phyloP scores from a whole-genome alignment of 2,797 vertebrate genomes.

The Thaleichthys pacificus region DNA sequence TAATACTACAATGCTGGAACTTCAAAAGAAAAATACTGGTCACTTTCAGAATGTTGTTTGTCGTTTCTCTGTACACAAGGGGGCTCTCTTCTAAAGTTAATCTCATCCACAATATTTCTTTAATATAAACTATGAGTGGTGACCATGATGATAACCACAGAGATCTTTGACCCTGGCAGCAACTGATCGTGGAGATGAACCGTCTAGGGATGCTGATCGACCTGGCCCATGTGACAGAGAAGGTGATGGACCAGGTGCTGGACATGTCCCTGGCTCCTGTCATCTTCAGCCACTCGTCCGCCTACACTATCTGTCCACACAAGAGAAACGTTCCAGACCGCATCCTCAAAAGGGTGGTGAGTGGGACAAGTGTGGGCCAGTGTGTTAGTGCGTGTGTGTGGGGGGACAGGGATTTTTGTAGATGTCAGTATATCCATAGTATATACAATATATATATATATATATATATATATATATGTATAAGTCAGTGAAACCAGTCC shows the following conservation, averaged over 20 bases:
- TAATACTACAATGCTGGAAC: too few species aligned
- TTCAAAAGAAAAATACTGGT: too few species aligned
- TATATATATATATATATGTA: not conserved
- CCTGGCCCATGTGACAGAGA: slow-evolving; percentile 83
- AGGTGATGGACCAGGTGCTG: slow-evolving; percentile 82
- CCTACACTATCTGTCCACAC: slow-evolving; percentile 75
- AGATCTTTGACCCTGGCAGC: slow-evolving; percentile 51
- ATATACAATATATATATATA: not conserved
- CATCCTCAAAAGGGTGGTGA: slow-evolving; percentile 83
- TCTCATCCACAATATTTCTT: too few species aligned
- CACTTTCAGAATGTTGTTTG: too few species aligned
- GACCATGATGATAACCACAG: not conserved
- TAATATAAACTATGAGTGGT: too few species aligned
- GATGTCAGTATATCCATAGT: not conserved
- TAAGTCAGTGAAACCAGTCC: not conserved
- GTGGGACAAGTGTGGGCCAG: slow-evolving; percentile 30
- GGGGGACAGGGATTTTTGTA: not conserved
- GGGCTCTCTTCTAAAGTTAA: too few species aligned
- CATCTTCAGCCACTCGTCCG: slow-evolving; percentile 95
- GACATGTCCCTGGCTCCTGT: slow-evolving; percentile 81
- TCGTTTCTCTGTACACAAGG: too few species aligned
- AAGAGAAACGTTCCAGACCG: slow-evolving; percentile 88
- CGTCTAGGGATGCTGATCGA: slow-evolving; percentile 91
- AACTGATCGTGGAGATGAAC: slow-evolving; percentile 89
- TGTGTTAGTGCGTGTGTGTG: not conserved